Conservation (phyloP, 2,888 invertebrate species). For the Thymelicus lineola region DNA sequence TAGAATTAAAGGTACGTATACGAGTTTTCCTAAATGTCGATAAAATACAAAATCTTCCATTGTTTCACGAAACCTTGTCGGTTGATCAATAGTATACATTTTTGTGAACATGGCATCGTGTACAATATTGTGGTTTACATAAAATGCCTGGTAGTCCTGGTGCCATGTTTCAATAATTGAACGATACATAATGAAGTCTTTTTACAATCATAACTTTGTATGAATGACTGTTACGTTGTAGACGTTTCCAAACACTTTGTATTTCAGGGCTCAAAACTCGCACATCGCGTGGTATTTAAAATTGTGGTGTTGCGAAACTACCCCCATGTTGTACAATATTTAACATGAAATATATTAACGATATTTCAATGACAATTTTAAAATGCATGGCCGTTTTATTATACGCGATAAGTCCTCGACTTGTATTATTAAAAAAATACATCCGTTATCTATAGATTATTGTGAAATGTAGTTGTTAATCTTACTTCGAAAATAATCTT, state of each 20-base stretch:
- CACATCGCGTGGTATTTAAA: slow-evolving; percentile 14
- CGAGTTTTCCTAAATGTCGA: slow-evolving; percentile 30
- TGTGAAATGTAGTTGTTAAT: not conserved
- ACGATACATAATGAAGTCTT: not conserved
- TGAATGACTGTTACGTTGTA: not conserved
- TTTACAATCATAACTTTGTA: not conserved
- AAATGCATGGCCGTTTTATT: not conserved
- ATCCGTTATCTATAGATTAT: too few species aligned
- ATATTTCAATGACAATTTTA: not conserved
- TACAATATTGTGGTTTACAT: not conserved
- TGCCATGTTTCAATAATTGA: not conserved
- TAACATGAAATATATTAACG: not conserved
- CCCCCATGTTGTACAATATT: not conserved
- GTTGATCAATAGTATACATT: slow-evolving; percentile 62
- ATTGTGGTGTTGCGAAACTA: not conserved
- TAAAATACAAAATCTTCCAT: slow-evolving; percentile 56
- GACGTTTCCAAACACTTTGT: not conserved
- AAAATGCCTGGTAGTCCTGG: not conserved
- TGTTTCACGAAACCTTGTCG: slow-evolving; percentile 68
- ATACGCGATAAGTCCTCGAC: too few species aligned
- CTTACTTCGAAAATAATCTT: not conserved
- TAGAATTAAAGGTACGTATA: slow-evolving; percentile 66
- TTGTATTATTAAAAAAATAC: too few species aligned
- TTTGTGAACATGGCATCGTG: slow-evolving; percentile 41
- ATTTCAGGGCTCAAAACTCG: not conserved